Conservation (phyloP, 2,113 vertebrate species). For the Scopus umbretta region DNA sequence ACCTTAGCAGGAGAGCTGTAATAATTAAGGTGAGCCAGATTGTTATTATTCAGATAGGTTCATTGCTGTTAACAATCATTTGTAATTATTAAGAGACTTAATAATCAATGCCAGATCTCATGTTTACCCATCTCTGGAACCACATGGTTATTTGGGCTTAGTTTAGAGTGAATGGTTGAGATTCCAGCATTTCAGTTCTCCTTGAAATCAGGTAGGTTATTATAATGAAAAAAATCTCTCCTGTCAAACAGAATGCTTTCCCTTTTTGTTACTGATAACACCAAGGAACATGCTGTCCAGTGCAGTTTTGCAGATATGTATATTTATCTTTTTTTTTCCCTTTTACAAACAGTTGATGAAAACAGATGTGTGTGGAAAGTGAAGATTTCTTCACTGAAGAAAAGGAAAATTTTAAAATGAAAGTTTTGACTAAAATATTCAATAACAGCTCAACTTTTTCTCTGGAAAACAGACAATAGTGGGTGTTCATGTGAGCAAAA, state of each 20-base stretch:
- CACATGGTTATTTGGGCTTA: neutral
- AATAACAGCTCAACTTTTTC: neutral
- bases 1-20: constrained; percentile 15
- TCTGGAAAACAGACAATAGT: neutral
- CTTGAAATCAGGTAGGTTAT: neutral
- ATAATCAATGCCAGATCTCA: neutral
- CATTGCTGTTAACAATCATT: neutral
- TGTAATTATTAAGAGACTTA: constrained; percentile 32
- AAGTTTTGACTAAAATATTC: neutral
- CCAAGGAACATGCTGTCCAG: neutral
- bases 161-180: neutral
- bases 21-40: constrained; percentile 25
- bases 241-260: neutral
- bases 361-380: neutral
- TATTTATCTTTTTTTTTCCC: neutral
- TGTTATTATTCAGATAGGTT: neutral
- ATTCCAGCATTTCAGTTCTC: neutral
- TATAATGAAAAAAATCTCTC: neutral
- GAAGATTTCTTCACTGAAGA: neutral
- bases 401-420: neutral
- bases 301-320: neutral
- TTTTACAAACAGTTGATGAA: neutral
- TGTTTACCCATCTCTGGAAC: neutral
- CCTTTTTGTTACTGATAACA: neutral
- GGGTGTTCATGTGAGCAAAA: neutral